Base-by-base conservation (phyloP, 2,797 vertebrate genomes). In the Spondyliosoma cantharus region DNA sequence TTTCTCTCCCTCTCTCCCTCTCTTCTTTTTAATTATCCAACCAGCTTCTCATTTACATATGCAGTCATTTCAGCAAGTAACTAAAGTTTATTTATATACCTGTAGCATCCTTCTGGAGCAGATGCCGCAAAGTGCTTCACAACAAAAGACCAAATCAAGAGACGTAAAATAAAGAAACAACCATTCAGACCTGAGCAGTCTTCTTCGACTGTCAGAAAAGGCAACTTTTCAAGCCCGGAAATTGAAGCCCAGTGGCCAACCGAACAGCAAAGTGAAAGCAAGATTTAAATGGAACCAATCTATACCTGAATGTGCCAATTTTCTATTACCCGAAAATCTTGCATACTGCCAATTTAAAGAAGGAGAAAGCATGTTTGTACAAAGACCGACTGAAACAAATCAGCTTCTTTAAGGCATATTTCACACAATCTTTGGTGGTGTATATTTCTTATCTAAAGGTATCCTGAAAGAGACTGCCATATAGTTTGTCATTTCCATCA, bases 31-130 rank as follows among this genome's bases (percentile, higher is more conserved):
- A 56, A 74, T 78, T 67, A 77, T 71, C 48, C 69, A 15, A 16
- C 32, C 63, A 45, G 63, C 37, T 45, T 69, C 62, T 80, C 73
- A 61, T 76, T 76, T 64, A 25, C 82, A 80, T 60, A 3, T 3
- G 17, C 50, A 42, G 50, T 67, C 32, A 62, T 54, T 67, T 49
- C 29, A 61, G 42, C 24, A 16, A 9, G 27, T 32, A 8, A 19
- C 12, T 42, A 11, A n/a, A 43, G 17, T 56, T 5, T 64, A 69
- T 78, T 74, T 43, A 54, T 58, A 58, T 20, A 45, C 11, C 3
- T 1, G 29, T 12, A 4, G 3, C 27, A 48, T 19, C 29, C 61
- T 20, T 29, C 22, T 7, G 4, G 19, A 68, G 4, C 29, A 48
- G 42, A n/a, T 43, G 12, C 7, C 46, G 37, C 9, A 20, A 43